Evolutionary conservation across 2,888 invertebrate genomes (phyloP).

Genomic region (Cartodere bifasciata): DNA sequence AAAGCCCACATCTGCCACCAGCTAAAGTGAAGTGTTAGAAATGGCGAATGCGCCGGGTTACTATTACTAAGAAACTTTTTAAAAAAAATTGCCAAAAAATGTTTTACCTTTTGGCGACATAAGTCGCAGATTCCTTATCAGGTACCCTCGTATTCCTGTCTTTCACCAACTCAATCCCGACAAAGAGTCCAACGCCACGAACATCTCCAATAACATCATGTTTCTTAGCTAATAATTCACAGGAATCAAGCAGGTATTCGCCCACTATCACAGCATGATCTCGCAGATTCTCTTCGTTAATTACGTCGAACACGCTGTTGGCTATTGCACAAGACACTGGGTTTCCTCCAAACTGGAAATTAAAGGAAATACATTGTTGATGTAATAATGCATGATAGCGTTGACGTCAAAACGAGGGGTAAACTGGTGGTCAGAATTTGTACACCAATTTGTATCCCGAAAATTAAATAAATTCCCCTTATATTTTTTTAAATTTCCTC

Average conservation of each 20-base stretch:
- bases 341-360: conserved; percentile 86
- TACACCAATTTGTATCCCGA: too few species aligned
- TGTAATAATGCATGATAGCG: conserved; percentile 2
- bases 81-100: not conserved
- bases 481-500: too few species aligned
- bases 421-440: too few species aligned
- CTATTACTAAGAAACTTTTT: too few species aligned
- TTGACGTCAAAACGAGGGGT: too few species aligned
- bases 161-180: conserved; percentile 87
- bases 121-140: conserved; percentile 69
- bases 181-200: conserved; percentile 82
- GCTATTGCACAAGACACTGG: conserved; percentile 97
- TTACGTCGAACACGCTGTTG: conserved; percentile 85
- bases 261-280: conserved; percentile 77
- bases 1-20: too few species aligned
- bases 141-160: conserved; percentile 64
- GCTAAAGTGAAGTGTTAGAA: too few species aligned
- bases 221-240: conserved; percentile 55
- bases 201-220: conserved; percentile 78
- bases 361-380: conserved; percentile 6
- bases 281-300: conserved; percentile 75
- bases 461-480: too few species aligned
- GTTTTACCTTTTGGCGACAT: conserved; percentile 53
- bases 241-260: conserved; percentile 56
- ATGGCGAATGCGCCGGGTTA: too few species aligned